Percentiles rank a stretch among this genome's conserved stretches.
Conservation (phyloP, 2,888 invertebrate genomes). For the Andrena bucephala region DNA sequence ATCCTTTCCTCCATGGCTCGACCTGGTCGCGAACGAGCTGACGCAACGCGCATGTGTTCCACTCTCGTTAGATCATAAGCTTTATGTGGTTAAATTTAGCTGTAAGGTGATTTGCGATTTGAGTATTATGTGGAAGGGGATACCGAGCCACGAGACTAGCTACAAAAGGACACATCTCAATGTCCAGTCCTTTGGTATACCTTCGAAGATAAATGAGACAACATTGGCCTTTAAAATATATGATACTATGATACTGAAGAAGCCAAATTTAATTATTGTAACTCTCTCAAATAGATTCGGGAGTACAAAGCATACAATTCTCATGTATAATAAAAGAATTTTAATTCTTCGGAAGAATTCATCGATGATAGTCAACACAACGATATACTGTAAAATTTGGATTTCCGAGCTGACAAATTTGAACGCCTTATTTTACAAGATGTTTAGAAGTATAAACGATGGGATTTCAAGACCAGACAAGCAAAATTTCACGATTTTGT, state of each 20-base stretch:
- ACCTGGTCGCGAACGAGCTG: constrained; percentile 82
- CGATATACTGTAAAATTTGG: constrained; percentile 14
- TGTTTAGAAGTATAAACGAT: not conserved
- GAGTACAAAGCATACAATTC: constrained; percentile 8
- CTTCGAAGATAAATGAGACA: constrained; percentile 18
- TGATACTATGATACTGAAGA: constrained; percentile 22
- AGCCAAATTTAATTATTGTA: not conserved
- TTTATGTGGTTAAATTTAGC: constrained; percentile 73
- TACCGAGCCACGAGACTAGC: constrained; percentile 57
- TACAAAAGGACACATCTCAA: constrained; percentile 53
- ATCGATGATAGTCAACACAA: not conserved
- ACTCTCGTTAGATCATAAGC: constrained; percentile 82
- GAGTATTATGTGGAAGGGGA: constrained; percentile 56
- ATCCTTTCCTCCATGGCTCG: constrained; percentile 76
- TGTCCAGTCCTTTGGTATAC: constrained; percentile 39
- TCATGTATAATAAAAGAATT: constrained; percentile 14
- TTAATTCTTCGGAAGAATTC: constrained; percentile 5
- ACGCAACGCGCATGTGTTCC: constrained; percentile 85
- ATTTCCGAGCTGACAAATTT: not conserved
- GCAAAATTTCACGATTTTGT: not conserved
- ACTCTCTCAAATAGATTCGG: not conserved
- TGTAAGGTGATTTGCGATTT: constrained; percentile 50
- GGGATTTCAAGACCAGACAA: not conserved
- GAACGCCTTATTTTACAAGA: not conserved
- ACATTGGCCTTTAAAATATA: constrained; percentile 26